Base-by-base conservation (phyloP, 2,797 vertebrate species). In the Pseudochirops corinnae region DNA sequence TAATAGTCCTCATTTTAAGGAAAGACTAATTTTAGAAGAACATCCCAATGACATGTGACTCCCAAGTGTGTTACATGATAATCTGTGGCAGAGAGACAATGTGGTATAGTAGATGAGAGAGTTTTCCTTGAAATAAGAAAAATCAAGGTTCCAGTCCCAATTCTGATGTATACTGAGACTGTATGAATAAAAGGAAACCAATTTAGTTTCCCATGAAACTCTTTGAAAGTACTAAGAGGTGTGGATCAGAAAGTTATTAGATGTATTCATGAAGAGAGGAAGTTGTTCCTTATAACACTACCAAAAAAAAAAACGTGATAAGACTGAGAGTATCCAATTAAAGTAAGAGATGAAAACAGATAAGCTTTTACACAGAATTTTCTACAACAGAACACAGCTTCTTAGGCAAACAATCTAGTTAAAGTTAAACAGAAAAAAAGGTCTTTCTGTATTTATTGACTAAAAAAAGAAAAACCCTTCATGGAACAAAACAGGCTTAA, bases 1-100 rank as follows among this genome's bases (percentile, higher is more conserved):
- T 95, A 87, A 31, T 93, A 93, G 21, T 39, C 93, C 4, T 11
- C 29, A 50, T 96, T 94, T 96, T 94, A 74, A 74, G n/a, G 6
- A 39, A 39, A 7, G 16, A 39, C 67, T 74, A 74, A 39, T 74
- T 74, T 74, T 21, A 39, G 14, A 6, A 39, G n/a, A 74, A 21
- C 67, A 74, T 74, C n/a, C 39, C n/a, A 74, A 39, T 5, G n/a
- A 21, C 6, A 39, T 74, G 18, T 39, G 67, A 6, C 16, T 39
- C 67, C 67, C 67, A 39, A 74, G 16, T 39, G n/a, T 39, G 14
- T 39, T 74, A n/a, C 21, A n/a, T 39, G 67, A 74, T 74, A 16
- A 74, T 39, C 18, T 74, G 16, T n/a, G 16, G n/a, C 67, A 21
- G n/a, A 9, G 67, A 74, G n/a, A 18, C n/a, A 74, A 74, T 74